Base-by-base conservation (phyloP, 2,113 vertebrate genomes). In the Phyllostomus discolor region DNA sequence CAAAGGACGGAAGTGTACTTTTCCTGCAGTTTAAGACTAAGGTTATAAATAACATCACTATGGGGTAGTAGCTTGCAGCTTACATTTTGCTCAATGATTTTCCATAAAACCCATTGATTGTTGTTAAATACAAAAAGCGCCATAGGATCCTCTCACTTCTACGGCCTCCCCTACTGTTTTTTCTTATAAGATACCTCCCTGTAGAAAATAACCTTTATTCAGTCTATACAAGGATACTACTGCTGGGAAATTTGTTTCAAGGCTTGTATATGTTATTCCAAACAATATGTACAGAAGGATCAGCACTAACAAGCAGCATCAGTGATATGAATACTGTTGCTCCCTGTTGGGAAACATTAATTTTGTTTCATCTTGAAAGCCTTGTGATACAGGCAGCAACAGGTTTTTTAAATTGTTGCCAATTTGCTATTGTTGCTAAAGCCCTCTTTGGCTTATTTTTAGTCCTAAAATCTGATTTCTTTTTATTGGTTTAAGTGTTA, bases 11-110 rank as follows among this genome's bases (percentile, higher is more conserved):
- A 98, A 98, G 98, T 98, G 98, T 99, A 98, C 99, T 99, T 99
- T 99, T 98, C 98, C 98, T 98, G 97, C 98, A 99, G 98, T 99
- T 99, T 99, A 99, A 98, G 98, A 98, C 98, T 97, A 98, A 98
- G 99, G 99, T 99, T 99, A 99, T 99, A 99, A 99, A 99, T 99
- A 99, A 99, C 98, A 99, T 98, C 98, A 98, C 98, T 98, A 99
- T 99, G 98, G 98, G 98, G 99, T 99, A 99, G 98, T 97, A 98
- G 98, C 98, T 99, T 99, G 98, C 98, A 98, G 98, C 98, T 99
- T 98, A 98, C 98, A 98, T 98, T 98, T 98, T 99, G 98, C 98
- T 99, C 98, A 98, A 98, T 99, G 98, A 99, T 99, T 99, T 98
- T 99, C 99, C 98, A 99, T 99, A 99, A 98, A 99, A 99, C 98